Evolutionary conservation across 1,140 invertebrate genomes (phyloP), one percentile per base, ranked within the genome.

Genomic region (Pseudomyrmex concolor): DNA sequence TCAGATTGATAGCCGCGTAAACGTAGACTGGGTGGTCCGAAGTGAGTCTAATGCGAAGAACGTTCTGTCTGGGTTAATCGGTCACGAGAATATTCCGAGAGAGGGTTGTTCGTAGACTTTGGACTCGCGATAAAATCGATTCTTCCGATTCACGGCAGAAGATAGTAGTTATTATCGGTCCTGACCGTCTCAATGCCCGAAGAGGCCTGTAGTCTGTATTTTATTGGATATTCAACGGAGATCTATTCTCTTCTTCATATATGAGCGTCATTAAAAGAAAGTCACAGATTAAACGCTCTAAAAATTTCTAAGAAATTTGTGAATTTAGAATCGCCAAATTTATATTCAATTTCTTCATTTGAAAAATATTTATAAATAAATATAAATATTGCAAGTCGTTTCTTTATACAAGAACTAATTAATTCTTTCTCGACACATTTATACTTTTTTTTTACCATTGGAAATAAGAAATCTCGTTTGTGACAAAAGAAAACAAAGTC

Each of bases 1-100:
- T 84, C 63, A 84, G 72, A 88, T 88, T 88, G 83, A 87, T 85
- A 85, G 86, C 10, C 57, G 57, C 64, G 54, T 87, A 74, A 88
- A 88, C 15, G 43, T 78, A 59, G 13, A 45, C 51, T 78, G 54
- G 81, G 63, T 74, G 85, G 68, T 66, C 86, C 66, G 34, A 19
- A 71, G 17, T 22, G 54, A 54, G 51, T 59, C 19, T 60, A 76
- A 57, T 70, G 62, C 77, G 10, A 63, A 25, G 15, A 22, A 60
- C 45, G 25, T 25, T 19, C 70, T 48, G 34, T 64, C 19, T 19
- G 34, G 54, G 43, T 68, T 68, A 54, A 67, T 84, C 72, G 55
- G 83, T 78, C 67, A 67, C 80, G 25, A 72, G 72, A 45, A 59
- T 48, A 51, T 85, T 77, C 71, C 43, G 34, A 63, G 51, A 34